Conservation (phyloP, 2,113 vertebrate genomes). For the Lipotes vexillifer region DNA sequence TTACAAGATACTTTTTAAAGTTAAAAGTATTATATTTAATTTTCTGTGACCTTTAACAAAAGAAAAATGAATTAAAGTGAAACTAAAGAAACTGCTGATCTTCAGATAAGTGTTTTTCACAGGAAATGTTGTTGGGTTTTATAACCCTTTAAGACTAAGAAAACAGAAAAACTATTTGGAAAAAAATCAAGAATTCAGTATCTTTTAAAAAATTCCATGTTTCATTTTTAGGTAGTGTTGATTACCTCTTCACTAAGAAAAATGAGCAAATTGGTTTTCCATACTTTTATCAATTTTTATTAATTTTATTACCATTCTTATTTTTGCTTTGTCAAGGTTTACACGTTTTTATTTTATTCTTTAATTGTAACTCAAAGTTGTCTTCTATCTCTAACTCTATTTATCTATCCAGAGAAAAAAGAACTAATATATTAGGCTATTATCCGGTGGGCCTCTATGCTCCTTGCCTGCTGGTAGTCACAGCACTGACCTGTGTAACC, state of each 20-base stretch:
- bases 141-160: conserved; percentile 8
- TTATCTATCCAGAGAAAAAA: background rate
- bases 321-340: background rate
- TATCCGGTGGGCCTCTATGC: background rate
- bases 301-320: background rate
- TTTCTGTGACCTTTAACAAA: background rate
- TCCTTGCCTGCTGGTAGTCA: background rate
- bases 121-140: conserved; percentile 4
- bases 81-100: background rate
- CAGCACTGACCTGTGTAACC: background rate
- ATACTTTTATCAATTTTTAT: background rate
- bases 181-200: background rate
- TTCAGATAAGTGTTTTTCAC: background rate
- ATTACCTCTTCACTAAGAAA: background rate
- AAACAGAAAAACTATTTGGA: conserved; percentile 19
- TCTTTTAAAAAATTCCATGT: background rate
- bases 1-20: background rate
- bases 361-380: background rate
- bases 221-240: background rate
- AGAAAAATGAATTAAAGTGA: conserved; percentile 11
- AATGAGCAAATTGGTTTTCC: background rate
- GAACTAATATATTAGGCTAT: background rate
- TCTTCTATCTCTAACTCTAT: background rate
- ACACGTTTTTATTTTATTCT: background rate
- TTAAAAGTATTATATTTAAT: conserved; percentile 19